A percentile compares a stretch with the other conserved stretches of the same genome.
Evolutionary conservation across 2,888 invertebrate species (phyloP).

Genomic region (Pollenia amentaria): DNA sequence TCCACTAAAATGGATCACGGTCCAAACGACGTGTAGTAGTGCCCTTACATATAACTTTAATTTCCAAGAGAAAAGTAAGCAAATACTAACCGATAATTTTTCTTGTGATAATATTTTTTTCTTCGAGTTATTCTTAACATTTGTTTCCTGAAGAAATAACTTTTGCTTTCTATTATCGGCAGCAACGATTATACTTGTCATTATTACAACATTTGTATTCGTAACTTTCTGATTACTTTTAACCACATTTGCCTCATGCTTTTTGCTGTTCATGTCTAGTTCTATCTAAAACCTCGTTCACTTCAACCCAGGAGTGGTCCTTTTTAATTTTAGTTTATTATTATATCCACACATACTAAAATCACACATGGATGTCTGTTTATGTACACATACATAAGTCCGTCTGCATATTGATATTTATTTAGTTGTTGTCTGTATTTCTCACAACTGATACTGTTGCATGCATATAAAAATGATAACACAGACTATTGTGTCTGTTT

Average conservation of each 20-base stretch:
- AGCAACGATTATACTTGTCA: too few species aligned
- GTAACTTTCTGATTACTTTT: constrained; percentile 1
- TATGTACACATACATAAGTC: not conserved
- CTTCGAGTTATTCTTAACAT: too few species aligned
- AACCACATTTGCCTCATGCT: constrained; percentile 59
- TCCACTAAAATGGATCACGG: too few species aligned
- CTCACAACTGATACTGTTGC: not conserved
- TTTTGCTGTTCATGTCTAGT: constrained; percentile 7
- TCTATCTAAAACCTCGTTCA: not conserved
- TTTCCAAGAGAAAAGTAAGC: too few species aligned
- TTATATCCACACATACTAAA: not conserved
- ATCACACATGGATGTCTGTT: not conserved
- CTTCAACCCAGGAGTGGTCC: constrained; percentile 10
- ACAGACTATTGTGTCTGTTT: constrained; percentile 10
- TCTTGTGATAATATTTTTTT: too few species aligned
- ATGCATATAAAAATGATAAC: constrained; percentile 36
- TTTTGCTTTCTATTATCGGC: too few species aligned
- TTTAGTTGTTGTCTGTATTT: too few species aligned
- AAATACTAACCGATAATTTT: too few species aligned
- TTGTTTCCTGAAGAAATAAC: too few species aligned
- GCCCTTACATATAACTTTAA: too few species aligned
- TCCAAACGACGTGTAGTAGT: too few species aligned
- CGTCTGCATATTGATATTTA: not conserved
- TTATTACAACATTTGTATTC: too few species aligned
- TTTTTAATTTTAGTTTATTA: not conserved